Base-by-base conservation (phyloP, 2,113 vertebrate genomes). In the Limanda limanda region DNA sequence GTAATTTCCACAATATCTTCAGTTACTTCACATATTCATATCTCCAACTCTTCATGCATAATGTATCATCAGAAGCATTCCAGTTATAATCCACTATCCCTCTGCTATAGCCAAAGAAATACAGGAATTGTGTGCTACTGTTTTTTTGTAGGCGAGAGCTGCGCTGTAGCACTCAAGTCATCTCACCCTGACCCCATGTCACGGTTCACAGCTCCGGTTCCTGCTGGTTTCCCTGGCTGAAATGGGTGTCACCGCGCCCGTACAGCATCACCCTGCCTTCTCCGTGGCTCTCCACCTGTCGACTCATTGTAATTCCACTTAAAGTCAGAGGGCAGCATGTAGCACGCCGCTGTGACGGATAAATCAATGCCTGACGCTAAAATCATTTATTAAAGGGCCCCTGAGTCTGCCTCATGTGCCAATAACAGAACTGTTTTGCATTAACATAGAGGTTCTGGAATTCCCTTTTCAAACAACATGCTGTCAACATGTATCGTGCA, bases 181-280 rank as follows among this genome's bases (percentile, higher is more conserved):
- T 86, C 78, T 80, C 76, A 42, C 59, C 71, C 79, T 88, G 87
- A 89, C 85, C 85, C 72, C 25, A 59, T 35, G 60, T 80, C 78
- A 84, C 58, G 72, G 83, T 87, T 89, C 88, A 87, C 74, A 47
- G 84, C 82, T 73, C 69, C 76, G 58, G 76, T 81, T 84, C 68
- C 72, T 37, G 62, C 59, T 75, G 64, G 82, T 89, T 85, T 85
- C 81, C 81, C 88, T 64, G 0, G 76, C 85, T 90, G 57, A 82
- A 80, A 85, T 82, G 75, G 77, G 78, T 85, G 80, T 90, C 81
- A 78, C 79, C 61, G 51, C 71, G 66, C 65, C 73, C 20, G 37
- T 66, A 72, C 75, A 76, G 74, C 62, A 25, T 57, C 83, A 18
- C 55, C 64, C 35, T 11, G 54, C 37, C 68, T 69, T 69, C 77